phyloP scores from a whole-genome alignment of 2,888 invertebrate genomes.

The Melikaiella ostensackeni region DNA sequence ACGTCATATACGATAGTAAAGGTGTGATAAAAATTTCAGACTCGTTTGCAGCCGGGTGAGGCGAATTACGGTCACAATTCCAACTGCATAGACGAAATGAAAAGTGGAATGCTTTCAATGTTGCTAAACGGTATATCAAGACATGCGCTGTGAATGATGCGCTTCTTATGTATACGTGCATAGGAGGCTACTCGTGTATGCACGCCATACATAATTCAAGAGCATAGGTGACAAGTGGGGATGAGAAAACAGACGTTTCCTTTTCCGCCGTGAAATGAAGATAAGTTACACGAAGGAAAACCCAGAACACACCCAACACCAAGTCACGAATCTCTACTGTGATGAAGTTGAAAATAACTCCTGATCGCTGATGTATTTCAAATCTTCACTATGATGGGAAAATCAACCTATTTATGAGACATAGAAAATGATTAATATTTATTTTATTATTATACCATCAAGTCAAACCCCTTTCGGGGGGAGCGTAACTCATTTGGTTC shows the following conservation, averaged over 20 bases:
- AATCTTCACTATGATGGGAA: not conserved
- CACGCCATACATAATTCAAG: slow-evolving; percentile 62
- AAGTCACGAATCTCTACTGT: slow-evolving; percentile 17
- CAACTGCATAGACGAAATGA: slow-evolving; percentile 18
- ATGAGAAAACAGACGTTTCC: slow-evolving; percentile 66
- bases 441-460: too few relatives aligned
- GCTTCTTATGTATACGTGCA: slow-evolving; percentile 9
- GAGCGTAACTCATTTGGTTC: too few relatives aligned
- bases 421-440: too few relatives aligned
- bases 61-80: slow-evolving; percentile 25
- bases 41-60: slow-evolving; percentile 22
- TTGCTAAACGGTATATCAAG: slow-evolving; percentile 54
- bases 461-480: too few relatives aligned
- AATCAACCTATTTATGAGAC: not conserved
- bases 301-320: slow-evolving; percentile 21
- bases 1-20: slow-evolving; percentile 16
- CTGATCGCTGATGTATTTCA: slow-evolving; percentile 28
- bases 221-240: slow-evolving; percentile 60
- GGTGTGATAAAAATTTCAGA: slow-evolving; percentile 30
- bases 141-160: slow-evolving; percentile 37
- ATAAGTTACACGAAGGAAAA: slow-evolving; percentile 60
- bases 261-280: slow-evolving; percentile 64
- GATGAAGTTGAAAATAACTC: slow-evolving; percentile 31
- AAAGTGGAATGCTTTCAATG: slow-evolving; percentile 34
- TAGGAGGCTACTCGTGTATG: slow-evolving; percentile 30